Evolutionary conservation across 2,797 vertebrate species (phyloP), one percentile per base, ranked within the genome.

Genomic region (Streptopelia turtur): DNA sequence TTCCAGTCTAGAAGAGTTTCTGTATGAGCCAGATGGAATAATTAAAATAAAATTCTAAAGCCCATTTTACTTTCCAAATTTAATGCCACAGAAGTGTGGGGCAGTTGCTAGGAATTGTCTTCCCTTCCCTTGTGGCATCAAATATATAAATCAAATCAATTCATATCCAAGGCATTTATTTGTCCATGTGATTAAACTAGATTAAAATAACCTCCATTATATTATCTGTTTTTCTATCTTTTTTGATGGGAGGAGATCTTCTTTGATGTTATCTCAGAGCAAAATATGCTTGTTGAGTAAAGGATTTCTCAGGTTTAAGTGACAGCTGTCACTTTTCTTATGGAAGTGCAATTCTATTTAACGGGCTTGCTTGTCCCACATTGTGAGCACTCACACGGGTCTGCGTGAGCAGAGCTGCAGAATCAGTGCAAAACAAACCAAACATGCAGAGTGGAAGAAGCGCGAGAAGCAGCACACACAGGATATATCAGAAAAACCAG

Each of bases 261-360:
- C 57, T 72, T 12, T 74, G 52, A 80, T 33, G 35, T 28, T 88
- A 39, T 41, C 76, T 91, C 45, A 61, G 80, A 95, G 88, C 43
- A 86, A 94, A 90, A 93, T 21, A 43, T 5, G 27, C 74, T 92
- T 69, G 55, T 70, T 70, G 86, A 52, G 59, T 59, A 90, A 86
- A 93, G 37, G 56, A 84, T 90, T 49, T 82, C 83, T 93, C 66
- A 5, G 10, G 63, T 88, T 82, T 90, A 95, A 95, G 24, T 82
- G 96, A 94, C 94, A 95, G 92, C 90, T 95, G 94, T 96, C 94
- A 95, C 28, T 63, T 90, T 61, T 92, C 77, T 93, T 87, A 93
- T 66, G 88, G 93, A 82, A 93, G 88, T 50, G 74, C 64, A 95
- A 87, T 89, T 95, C 59, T 74, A 33, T 45, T 92, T 95, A 87